Conservation (phyloP, 2,113 vertebrate species). For the Rhabdornis inornatus region DNA sequence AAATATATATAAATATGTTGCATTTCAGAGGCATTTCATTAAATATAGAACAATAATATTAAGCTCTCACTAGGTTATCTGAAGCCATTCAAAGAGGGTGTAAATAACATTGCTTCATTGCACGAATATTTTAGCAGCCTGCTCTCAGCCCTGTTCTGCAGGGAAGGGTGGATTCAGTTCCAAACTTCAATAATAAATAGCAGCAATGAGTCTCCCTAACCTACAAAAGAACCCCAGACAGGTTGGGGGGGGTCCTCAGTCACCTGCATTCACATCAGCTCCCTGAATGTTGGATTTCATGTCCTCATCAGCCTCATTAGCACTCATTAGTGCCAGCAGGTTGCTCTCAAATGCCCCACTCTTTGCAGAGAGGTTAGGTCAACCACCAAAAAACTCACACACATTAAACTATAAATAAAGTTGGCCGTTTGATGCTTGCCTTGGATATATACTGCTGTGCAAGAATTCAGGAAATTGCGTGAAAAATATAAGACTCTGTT, state of each 20-base stretch:
- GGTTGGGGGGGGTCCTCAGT: not conserved
- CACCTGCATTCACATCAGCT: not conserved
- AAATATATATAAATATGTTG: not conserved
- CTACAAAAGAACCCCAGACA: not conserved
- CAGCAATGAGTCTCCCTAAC: not conserved
- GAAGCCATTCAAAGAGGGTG: not conserved
- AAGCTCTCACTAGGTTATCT: not conserved
- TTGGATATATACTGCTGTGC: not conserved
- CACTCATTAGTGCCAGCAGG: not conserved
- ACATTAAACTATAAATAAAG: not conserved
- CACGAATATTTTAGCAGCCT: constrained; percentile 16
- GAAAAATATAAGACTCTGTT: not conserved
- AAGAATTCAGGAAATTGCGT: not conserved
- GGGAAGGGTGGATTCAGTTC: not conserved
- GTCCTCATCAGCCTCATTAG: constrained; percentile 21
- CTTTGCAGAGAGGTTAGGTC: not conserved
- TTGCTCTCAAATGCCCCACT: not conserved
- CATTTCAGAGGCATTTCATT: not conserved
- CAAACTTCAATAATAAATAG: not conserved
- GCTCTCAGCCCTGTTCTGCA: not conserved
- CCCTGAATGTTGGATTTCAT: not conserved
- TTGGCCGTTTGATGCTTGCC: fast-evolving
- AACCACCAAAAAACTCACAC: not conserved
- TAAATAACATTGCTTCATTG: not conserved
- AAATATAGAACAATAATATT: not conserved